Evolutionary conservation across 2,797 vertebrate genomes (phyloP).

Genomic region (Xiphophorus birchmanni): DNA sequence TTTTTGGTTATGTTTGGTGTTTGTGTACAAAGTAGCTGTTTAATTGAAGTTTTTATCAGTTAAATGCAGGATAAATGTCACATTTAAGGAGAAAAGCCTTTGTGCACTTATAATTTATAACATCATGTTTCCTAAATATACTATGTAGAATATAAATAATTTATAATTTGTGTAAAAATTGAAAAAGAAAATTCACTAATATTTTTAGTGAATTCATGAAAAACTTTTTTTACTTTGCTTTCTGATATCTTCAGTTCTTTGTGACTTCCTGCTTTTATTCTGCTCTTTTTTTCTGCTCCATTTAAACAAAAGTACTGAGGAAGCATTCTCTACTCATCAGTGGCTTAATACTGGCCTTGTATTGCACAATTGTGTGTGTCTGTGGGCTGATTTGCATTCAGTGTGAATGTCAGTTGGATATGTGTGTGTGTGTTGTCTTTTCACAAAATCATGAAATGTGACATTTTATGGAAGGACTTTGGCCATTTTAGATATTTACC

Average conservation of each 20-base stretch:
- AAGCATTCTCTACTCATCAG: conserved; percentile 23
- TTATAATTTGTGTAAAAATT: not conserved
- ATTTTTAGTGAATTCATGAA: not conserved
- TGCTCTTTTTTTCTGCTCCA: not conserved
- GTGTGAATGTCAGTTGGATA: conserved; percentile 19
- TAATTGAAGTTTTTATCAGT: not conserved
- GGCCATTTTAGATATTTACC: conserved; percentile 61
- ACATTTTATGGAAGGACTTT: conserved; percentile 50
- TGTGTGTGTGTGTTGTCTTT: conserved; percentile 41
- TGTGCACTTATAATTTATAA: not conserved
- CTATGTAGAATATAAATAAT: not conserved
- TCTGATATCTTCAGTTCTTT: conserved; percentile 22
- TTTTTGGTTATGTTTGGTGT: not conserved
- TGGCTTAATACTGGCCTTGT: conserved; percentile 60
- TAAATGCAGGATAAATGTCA: not conserved
- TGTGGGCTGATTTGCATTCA: conserved; percentile 30
- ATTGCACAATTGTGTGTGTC: conserved; percentile 60
- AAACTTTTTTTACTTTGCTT: not conserved
- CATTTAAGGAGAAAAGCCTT: not conserved
- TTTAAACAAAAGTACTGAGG: not conserved
- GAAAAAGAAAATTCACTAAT: rapidly evolving
- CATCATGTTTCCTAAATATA: not conserved
- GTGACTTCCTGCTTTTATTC: not conserved
- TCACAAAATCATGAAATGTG: conserved; percentile 67
- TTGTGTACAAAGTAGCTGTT: not conserved